Evolutionary conservation across 2,797 vertebrate species (phyloP), one percentile per base, ranked within the genome.

Genomic region (Cuculus canorus): DNA sequence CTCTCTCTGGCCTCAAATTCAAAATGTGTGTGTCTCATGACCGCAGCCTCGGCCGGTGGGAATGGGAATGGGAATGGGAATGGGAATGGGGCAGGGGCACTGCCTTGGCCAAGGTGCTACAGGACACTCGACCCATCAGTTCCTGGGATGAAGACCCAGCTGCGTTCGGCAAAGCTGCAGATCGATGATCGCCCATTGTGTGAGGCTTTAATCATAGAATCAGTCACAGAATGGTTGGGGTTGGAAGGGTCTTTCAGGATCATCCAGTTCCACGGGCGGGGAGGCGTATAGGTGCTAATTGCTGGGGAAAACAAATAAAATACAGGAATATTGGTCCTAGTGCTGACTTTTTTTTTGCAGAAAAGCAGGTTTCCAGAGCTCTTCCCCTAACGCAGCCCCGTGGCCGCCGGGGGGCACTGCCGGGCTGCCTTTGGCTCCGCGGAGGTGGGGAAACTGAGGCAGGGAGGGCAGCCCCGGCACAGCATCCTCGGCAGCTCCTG

Each of bases 351-450:
- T 35, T 43, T 9, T 83, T 47, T 32, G 35, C 54, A 21, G 64
- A 37, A 12, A 6, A 27, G 12, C 0, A 0, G 1, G 2, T 1
- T 2, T 16, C 64, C 1, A 1, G 47, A 23, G 45, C 30, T n/a
- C 12, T 2, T n/a, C n/a, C n/a, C n/a, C n/a, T n/a, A n/a, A n/a
- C n/a, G n/a, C n/a, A n/a, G n/a, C n/a, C n/a, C n/a, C 45, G 45
- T 45, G 17, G 45, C 45, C 45, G 45, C 45, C 45, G 14, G 45
- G 45, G 45, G 17, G 16, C 45, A 45, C 45, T 47, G 45, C 18
- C 45, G 18, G 45, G 18, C 45, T 45, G 45, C 45, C n/a, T n/a
- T n/a, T n/a, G n/a, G n/a, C n/a, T n/a, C n/a, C n/a, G n/a, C n/a
- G n/a, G n/a, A n/a, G n/a, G 41, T 41, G 45, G 45, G 45, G 60